Evolutionary conservation across 2,113 vertebrate species (phyloP).

Genomic region (Agapornis roseicollis): DNA sequence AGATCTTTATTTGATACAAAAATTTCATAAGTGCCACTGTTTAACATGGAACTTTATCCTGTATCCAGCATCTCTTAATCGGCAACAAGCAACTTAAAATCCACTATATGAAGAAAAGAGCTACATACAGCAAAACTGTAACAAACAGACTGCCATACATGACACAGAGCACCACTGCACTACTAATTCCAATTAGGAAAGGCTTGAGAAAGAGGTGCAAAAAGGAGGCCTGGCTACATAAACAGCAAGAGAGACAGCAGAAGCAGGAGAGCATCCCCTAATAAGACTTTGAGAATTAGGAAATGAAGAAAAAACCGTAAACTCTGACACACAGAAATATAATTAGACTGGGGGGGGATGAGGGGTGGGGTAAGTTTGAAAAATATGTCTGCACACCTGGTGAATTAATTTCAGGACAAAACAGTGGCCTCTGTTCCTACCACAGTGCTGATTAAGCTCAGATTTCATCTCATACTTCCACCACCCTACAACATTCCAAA

Average conservation of each 20-base stretch:
- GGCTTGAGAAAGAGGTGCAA: rapidly evolving
- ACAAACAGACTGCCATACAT: neutral
- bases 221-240: neutral
- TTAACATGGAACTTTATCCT: neutral
- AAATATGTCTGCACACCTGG: neutral
- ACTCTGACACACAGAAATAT: neutral
- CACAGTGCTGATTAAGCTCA: rapidly evolving
- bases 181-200: neutral
- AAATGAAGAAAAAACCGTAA: neutral
- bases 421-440: neutral
- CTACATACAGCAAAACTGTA: neutral
- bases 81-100: neutral
- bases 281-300: rapidly evolving
- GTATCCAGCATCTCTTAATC: neutral
- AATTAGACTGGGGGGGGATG: neutral
- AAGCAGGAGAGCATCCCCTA: neutral
- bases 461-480: rapidly evolving
- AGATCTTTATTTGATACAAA: neutral
- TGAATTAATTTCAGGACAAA: neutral
- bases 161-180: rapidly evolving
- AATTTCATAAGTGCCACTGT: neutral
- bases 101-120: neutral
- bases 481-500: no score
- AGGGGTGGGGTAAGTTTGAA: neutral
- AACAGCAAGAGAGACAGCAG: neutral